Conservation (phyloP, 1,140 invertebrate species). For the Heliconius melpomene region DNA sequence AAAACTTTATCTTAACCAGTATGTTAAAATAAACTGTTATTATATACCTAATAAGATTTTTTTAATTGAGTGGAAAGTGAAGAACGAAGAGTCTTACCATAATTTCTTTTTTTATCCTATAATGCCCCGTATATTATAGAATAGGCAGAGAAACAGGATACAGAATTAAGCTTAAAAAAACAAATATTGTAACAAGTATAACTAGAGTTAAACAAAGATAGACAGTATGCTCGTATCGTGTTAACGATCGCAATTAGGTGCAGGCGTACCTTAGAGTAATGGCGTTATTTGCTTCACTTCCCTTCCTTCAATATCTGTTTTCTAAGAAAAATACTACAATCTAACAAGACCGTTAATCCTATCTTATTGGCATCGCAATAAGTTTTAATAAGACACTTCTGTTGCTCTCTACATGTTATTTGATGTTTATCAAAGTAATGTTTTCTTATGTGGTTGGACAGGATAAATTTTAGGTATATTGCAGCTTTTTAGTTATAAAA, state of each 20-base stretch:
- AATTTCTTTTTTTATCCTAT: no score
- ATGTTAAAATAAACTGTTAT: no score
- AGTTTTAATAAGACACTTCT: slow-evolving; percentile 15
- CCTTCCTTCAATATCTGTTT: slow-evolving; percentile 28
- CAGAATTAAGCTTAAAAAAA: neutral
- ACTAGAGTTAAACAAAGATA: slow-evolving; percentile 15
- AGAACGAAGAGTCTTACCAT: no score
- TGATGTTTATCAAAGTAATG: neutral
- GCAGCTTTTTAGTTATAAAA: no score
- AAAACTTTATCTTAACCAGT: no score
- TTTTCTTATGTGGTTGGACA: neutral
- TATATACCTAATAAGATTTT: no score
- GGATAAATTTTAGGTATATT: neutral
- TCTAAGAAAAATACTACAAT: slow-evolving; percentile 23
- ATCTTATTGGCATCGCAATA: slow-evolving; percentile 8
- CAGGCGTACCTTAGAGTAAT: slow-evolving; percentile 35
- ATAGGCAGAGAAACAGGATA: neutral
- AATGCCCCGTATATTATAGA: no score
- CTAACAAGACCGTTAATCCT: neutral
- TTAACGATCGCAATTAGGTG: slow-evolving; percentile 36
- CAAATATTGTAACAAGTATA: neutral
- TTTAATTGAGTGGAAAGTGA: no score
- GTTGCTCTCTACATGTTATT: neutral
- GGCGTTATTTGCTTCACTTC: slow-evolving; percentile 28
- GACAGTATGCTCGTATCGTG: slow-evolving; percentile 14